Evolutionary conservation across 1,140 invertebrate species (phyloP).

Genomic region (Neodiprion virginianus): DNA sequence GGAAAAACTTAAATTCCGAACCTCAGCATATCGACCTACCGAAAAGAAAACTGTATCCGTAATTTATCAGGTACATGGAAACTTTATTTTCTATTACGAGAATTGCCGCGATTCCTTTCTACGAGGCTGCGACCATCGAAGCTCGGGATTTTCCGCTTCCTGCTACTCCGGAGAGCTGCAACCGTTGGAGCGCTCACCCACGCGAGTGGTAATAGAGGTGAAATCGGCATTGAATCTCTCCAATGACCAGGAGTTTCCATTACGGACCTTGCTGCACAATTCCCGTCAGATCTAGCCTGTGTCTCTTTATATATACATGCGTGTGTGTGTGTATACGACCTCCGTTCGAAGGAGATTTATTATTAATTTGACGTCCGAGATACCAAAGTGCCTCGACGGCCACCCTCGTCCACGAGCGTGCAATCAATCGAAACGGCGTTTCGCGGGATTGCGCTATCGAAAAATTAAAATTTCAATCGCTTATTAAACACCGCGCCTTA

Average conservation of each 20-base stretch:
- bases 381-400: neutral
- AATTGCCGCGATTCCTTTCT: neutral
- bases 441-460: neutral
- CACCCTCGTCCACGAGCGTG: neutral
- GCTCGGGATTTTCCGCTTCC: neutral
- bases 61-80: neutral
- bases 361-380: neutral
- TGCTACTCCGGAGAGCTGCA: neutral
- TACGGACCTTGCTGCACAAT: too few species aligned
- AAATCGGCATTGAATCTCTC: conserved; percentile 1
- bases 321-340: neutral
- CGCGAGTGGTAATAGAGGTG: neutral
- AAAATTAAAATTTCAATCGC: neutral
- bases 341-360: neutral
- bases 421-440: neutral
- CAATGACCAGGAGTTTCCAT: neutral
- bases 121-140: neutral
- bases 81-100: conserved; percentile 5
- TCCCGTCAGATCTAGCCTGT: too few species aligned
- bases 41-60: neutral
- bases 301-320: too few species aligned
- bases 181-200: neutral
- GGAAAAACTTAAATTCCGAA: neutral
- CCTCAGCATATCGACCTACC: neutral
- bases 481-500: neutral